Evolutionary conservation across 2,113 vertebrate species (phyloP).

Genomic region (Poeciliopsis retropinna): DNA sequence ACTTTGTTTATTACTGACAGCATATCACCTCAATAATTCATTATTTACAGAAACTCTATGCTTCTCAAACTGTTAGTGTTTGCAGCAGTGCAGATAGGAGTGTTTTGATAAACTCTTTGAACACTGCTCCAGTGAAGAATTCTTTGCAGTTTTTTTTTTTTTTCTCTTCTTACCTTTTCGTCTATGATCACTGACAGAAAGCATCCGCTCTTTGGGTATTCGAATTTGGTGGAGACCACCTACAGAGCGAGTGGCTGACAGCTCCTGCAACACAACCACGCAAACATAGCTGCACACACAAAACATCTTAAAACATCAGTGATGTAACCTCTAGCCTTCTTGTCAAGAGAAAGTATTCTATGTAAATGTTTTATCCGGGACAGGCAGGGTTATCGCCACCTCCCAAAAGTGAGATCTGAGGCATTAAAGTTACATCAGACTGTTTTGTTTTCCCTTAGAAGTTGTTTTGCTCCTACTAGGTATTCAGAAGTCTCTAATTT

Average conservation of each 20-base stretch:
- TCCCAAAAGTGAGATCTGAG: constrained; percentile 30
- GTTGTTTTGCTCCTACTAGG: constrained; percentile 23
- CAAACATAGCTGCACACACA: constrained; percentile 22
- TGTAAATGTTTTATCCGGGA: constrained; percentile 52
- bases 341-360: constrained; percentile 52
- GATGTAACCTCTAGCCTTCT: constrained; percentile 64
- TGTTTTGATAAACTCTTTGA: constrained; percentile 46
- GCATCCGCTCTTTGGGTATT: constrained; percentile 50
- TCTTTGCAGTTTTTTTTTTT: constrained; percentile 23
- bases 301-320: constrained; percentile 22
- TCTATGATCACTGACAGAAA: constrained; percentile 64
- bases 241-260: constrained; percentile 62
- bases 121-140: constrained; percentile 28
- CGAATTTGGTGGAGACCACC: constrained; percentile 61
- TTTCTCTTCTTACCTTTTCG: constrained; percentile 59
- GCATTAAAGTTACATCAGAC: constrained; percentile 39
- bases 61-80: constrained; percentile 34
- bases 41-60: constrained; percentile 46
- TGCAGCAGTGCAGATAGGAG: constrained; percentile 19
- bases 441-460: constrained; percentile 30
- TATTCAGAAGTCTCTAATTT: constrained; percentile 16
- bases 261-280: constrained; percentile 20
- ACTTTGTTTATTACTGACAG: constrained; percentile 41
- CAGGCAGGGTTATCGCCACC: constrained; percentile 14
- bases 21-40: constrained; percentile 45